These are phyloP conservation scores for Eufriesea mexicana DNA, from an alignment of 1,140 invertebrate genomes.

Conservation along the genomic window DNA sequence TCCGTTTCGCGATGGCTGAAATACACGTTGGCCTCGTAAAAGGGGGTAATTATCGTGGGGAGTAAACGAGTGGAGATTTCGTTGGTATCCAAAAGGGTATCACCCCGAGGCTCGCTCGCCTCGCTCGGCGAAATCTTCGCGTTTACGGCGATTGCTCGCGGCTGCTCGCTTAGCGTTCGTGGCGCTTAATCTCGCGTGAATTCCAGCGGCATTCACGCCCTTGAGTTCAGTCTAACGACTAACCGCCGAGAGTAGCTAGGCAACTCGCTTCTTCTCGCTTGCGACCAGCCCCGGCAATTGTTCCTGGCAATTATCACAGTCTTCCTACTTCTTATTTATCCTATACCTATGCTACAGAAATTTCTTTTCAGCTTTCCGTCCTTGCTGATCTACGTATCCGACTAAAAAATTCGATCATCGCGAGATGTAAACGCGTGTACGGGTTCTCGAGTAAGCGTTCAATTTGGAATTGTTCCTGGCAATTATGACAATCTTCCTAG, in stretches of 20 bases:
- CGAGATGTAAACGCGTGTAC: too few species aligned
- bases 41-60: background rate
- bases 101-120: background rate
- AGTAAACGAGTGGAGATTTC: background rate
- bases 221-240: background rate
- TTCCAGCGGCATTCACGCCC: slow-evolving; percentile 1
- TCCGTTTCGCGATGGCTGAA: background rate
- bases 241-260: background rate
- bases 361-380: too few species aligned
- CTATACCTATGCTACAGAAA: too few species aligned
- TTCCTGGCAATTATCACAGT: background rate
- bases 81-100: background rate
- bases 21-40: background rate
- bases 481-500: background rate
- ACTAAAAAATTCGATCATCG: too few species aligned
- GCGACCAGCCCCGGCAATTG: background rate
- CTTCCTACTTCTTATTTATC: too few species aligned
- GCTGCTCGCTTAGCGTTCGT: background rate
- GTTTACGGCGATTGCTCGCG: background rate
- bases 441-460: too few species aligned
- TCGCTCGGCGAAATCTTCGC: background rate
- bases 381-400: too few species aligned
- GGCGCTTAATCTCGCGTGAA: slow-evolving; percentile 6
- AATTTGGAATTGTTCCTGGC: too few species aligned
- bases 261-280: background rate